Evolutionary conservation across 2,888 invertebrate species (phyloP), one percentile per base, ranked within the genome.

Genomic region (Hydrotaea cyrtoneurina): DNA sequence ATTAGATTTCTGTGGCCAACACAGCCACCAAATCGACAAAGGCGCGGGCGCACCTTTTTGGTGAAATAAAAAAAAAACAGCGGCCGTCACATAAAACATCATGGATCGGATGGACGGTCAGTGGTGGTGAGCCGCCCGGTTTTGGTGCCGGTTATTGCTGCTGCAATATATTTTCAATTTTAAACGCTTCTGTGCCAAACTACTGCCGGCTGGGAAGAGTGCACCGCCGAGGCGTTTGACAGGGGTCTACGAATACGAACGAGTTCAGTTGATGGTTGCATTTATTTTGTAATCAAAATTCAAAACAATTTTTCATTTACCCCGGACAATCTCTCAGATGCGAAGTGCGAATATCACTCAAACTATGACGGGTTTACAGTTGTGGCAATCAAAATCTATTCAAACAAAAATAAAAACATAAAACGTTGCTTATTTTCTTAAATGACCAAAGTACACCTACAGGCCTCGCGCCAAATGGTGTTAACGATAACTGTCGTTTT

Each of bases 391-490:
- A 69, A 69, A 50, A 62, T 62, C 31, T 31, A 69, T 69, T 69
- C 46, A 21, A 21, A 31, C 31, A 31, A 7, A 31, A 31, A 31
- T 31, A 31, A 31, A 31, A 2, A 2, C 7, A 7, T 7, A 31
- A 43, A 69, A n/a, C 21, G 13, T 15, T 39, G 36, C 64, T 39
- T 26, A 64, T 19, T 39, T 64, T 4, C 64, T 31, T 57, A 15
- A 75, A 78, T 78, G 73, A 62, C 53, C 62, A 80, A 76, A 85
- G 43, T 74, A 73, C 85, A 77, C 79, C 82, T 76, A 79, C 78
- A 64, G 81, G 43, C 69, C 66, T 57, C 0, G 0, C 23, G 69
- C 69, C 69, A 69, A 69, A 21, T 69, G 43, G 69, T 23, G 43
- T 69, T 46, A 69, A 31, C 10, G 66, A 19, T 36, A 26, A 66